Base-by-base conservation (phyloP, 2,797 vertebrate genomes). In the Danio choprae region DNA sequence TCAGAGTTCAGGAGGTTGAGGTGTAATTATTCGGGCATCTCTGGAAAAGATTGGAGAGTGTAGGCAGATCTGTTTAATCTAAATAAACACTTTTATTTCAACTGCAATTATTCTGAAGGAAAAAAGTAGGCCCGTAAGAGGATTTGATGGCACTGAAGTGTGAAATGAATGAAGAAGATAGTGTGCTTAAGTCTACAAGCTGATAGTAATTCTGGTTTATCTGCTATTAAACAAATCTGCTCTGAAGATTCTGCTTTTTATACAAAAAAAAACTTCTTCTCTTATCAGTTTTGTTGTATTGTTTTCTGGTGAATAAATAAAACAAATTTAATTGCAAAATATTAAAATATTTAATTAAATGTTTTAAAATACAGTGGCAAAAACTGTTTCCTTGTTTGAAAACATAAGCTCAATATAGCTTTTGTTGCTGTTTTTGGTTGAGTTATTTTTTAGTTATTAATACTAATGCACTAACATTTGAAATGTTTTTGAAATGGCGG, bases 1-100 rank as follows among this genome's bases (percentile, higher is more conserved):
- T 89, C 89, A 93, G 91, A 94, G 92, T 92, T 91, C 90, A 91
- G 82, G 90, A 91, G 84, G 86, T 86, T 82, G 77, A 86, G 80
- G 87, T 92, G 89, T 91, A 91, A 93, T 93, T 93, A 92, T 92
- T 93, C 88, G 88, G 92, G 90, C 53, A 18, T 60, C 13, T 15
- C 41, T 59, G 83, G 84, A 87, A 89, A 89, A 88, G 89, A 89
- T 63, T 40, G 48, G n/a, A 38, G 36, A 53, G 29, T 60, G 36
- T 51, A 56, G 7, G n/a, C 51, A 41, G 15, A 51, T 59, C 40
- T 44, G 10, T 59, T 59, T 12, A 73, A 73, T 44, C 56, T n/a
- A 9, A 15, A 15, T 20, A 18, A 51, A 1, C 5, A 44, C 36
- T 8, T 15, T n/a, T 41, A 46, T 70, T 16, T 38, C 22, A 67